A percentile compares a stretch with the other conserved stretches of the same genome.
These are phyloP conservation scores for Acromyrmex heyeri DNA, from an alignment of 1,140 invertebrate species.

Conservation along the genomic window DNA sequence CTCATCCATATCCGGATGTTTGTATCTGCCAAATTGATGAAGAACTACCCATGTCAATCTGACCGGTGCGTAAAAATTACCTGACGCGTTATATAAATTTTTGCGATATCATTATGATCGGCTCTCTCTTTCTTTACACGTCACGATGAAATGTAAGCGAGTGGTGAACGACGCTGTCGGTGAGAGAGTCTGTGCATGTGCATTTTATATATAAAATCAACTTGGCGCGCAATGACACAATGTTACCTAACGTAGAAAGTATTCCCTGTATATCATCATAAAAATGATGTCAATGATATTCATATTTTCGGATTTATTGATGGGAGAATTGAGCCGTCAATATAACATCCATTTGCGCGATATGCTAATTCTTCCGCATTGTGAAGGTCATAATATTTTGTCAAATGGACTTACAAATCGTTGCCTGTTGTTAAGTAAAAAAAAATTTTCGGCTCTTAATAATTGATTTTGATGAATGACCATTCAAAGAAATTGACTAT, in stretches of 20 bases:
- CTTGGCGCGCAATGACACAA: slow-evolving; percentile 14
- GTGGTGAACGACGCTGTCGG: not conserved
- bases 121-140: not conserved
- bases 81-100: not conserved
- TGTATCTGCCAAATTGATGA: slow-evolving; percentile 68
- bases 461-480: slow-evolving; percentile 24
- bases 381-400: not conserved
- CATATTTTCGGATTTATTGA: slow-evolving; percentile 26
- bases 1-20: slow-evolving; percentile 67
- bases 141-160: not conserved
- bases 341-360: not conserved
- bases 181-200: not conserved
- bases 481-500: slow-evolving; percentile 4
- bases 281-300: slow-evolving; percentile 33
- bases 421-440: not conserved
- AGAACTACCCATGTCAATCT: not conserved
- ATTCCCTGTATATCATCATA: not conserved
- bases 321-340: not conserved
- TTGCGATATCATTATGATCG: not conserved
- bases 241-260: slow-evolving; percentile 49
- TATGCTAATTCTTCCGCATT: not conserved
- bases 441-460: not conserved
- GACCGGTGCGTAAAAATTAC: not conserved
- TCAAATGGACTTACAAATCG: slow-evolving; percentile 22
- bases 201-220: slow-evolving; percentile 10